Evolutionary conservation across 2,888 invertebrate genomes (phyloP).

Genomic region (Beris morrisii): DNA sequence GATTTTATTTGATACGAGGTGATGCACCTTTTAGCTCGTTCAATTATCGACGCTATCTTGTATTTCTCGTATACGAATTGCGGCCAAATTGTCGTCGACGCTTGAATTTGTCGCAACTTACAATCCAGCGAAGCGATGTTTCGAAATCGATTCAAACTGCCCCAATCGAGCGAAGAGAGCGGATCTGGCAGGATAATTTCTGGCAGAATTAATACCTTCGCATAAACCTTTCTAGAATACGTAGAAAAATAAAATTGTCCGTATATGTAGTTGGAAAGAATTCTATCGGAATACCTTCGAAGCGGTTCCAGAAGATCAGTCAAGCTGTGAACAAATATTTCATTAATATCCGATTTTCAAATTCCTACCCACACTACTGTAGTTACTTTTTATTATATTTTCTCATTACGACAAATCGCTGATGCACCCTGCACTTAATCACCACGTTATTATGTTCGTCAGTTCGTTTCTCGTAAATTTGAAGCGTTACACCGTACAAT

Average conservation of each 20-base stretch:
- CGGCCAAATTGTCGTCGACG: slow-evolving; percentile 66
- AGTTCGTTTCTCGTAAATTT: slow-evolving; percentile 54
- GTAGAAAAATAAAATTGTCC: slow-evolving; percentile 39
- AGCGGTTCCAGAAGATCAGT: slow-evolving; percentile 22
- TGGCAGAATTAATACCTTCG: slow-evolving; percentile 68
- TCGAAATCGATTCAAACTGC: slow-evolving; percentile 56
- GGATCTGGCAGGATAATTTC: slow-evolving; percentile 66
- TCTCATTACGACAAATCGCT: slow-evolving; percentile 63
- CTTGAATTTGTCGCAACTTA: slow-evolving; percentile 52
- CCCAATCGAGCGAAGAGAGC: slow-evolving; percentile 56
- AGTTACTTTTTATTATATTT: slow-evolving; percentile 48
- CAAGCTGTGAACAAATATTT: slow-evolving; percentile 32
- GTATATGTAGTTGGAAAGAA: background rate
- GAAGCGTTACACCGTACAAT: slow-evolving; percentile 55
- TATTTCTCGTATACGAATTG: slow-evolving; percentile 68
- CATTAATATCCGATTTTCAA: background rate
- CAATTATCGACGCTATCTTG: slow-evolving; percentile 57
- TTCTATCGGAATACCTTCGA: slow-evolving; percentile 28
- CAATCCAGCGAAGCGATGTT: slow-evolving; percentile 51
- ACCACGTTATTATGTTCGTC: slow-evolving; percentile 56
- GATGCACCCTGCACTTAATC: slow-evolving; percentile 74
- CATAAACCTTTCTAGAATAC: slow-evolving; percentile 57
- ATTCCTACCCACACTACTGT: background rate
- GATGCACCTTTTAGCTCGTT: slow-evolving; percentile 53
- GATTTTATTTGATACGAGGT: slow-evolving; percentile 54